Base-by-base conservation (phyloP, 2,113 vertebrate species). In the Sorex araneus region DNA sequence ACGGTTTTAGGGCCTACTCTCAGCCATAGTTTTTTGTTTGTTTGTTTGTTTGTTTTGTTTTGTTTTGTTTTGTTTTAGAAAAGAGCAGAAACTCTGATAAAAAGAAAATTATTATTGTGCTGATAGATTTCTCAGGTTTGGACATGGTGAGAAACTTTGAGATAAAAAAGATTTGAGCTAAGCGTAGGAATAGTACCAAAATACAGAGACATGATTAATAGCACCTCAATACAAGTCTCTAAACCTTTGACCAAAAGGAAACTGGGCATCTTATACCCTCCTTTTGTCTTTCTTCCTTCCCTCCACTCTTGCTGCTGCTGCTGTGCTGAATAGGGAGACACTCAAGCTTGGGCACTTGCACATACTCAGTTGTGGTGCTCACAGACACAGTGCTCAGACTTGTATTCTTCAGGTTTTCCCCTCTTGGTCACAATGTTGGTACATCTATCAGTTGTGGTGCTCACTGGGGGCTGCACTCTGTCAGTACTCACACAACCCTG, bases 121-220 rank as follows among this genome's bases (percentile, higher is more conserved):
- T 84, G 54, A 43, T 34, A 84, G 54, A 12, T 27, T 71, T 66
- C 25, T 66, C 43, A 16, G 73, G 15, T 78, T 54, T 78, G 36
- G 5, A 43, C 27, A 23, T 40, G 70, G 36, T 63, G 66, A 74
- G 32, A 66, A 57, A 66, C 32, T 82, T 66, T 75, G 32, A 43
- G 32, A 66, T 83, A 30, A 88, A 76, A 93, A 54, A 13, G 18
- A 54, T 54, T 54, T 54, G 12, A 88, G 63, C 64, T 70, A 70
- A 69, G 84, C 25, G 43, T 66, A 79, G 28, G 21, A 77, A 78
- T 40, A 78, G 32, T 50, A 19, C 19, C 73, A 34, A 40, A 83
- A 84, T 40, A 18, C 43, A 10, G 69, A 78, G 36, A 76, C 67
- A 63, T 60, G 75, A 36, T 78, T 73, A 78, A 79, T 66, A 73